These are phyloP conservation scores for Melanogrammus aeglefinus DNA, from an alignment of 2,797 vertebrate species.

Conservation along the genomic window DNA sequence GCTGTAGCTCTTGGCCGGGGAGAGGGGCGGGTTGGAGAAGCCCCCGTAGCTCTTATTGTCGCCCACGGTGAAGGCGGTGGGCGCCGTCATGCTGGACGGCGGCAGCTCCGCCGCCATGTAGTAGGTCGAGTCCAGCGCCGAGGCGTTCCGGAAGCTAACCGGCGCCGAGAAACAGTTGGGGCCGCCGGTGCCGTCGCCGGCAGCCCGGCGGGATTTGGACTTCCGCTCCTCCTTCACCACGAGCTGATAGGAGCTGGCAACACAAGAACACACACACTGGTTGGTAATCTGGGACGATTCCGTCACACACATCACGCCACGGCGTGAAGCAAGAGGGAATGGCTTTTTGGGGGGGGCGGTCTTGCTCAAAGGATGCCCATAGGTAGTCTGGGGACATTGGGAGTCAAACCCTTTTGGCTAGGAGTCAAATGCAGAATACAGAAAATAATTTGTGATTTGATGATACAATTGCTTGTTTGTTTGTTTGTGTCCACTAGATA, in stretches of 20 bases:
- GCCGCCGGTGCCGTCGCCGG: conserved; percentile 79
- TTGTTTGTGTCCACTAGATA: not conserved
- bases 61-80: conserved; percentile 91
- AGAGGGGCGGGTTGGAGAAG: conserved; percentile 87
- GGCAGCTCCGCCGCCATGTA: conserved; percentile 93
- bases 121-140: conserved; percentile 82
- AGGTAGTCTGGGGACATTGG: too few species aligned
- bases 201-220: conserved; percentile 86
- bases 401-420: too few species aligned
- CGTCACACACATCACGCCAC: too few species aligned
- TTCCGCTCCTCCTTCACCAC: conserved; percentile 93
- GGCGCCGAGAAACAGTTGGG: conserved; percentile 87
- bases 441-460: not conserved
- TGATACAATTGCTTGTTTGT: not conserved
- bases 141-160: conserved; percentile 89
- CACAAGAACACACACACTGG: too few species aligned
- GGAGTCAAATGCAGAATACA: too few species aligned
- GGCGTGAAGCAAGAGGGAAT: not conserved
- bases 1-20: conserved; percentile 87
- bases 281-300: not conserved
- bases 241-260: conserved; percentile 87
- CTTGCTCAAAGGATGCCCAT: too few species aligned
- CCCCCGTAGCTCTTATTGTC: conserved; percentile 97
- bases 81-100: conserved; percentile 84
- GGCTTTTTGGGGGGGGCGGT: not conserved